Conservation (phyloP, 2,113 vertebrate species). For the Xyliphius kryptos region DNA sequence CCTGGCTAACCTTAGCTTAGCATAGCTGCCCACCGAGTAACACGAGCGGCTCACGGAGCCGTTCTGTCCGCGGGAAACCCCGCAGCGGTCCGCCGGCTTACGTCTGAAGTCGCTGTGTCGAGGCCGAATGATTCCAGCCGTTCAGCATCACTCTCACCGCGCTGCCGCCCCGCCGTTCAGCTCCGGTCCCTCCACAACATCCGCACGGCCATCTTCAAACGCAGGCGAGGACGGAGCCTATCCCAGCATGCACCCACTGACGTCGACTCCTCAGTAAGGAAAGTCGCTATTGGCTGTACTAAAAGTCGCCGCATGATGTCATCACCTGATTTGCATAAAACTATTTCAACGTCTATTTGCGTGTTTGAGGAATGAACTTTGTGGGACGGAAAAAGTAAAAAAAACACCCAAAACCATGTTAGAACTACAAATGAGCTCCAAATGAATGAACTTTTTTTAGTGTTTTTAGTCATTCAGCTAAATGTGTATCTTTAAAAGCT, state of each 20-base stretch:
- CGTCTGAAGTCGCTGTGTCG: slow-evolving; percentile 34
- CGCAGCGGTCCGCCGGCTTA: slow-evolving; percentile 28
- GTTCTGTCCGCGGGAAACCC: background rate
- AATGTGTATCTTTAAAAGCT: too few relatives aligned
- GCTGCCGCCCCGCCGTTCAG: slow-evolving; percentile 37
- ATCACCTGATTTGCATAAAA: too few relatives aligned
- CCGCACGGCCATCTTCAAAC: slow-evolving; percentile 69
- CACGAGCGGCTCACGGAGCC: slow-evolving; percentile 31
- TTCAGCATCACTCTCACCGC: slow-evolving; percentile 40
- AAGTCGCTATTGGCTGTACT: too few relatives aligned
- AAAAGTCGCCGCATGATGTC: too few relatives aligned
- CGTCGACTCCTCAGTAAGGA: too few relatives aligned
- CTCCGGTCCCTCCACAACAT: slow-evolving; percentile 54
- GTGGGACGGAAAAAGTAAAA: too few relatives aligned
- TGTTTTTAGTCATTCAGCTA: too few relatives aligned
- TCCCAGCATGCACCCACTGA: slow-evolving; percentile 68
- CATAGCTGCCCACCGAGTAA: background rate
- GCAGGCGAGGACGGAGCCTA: slow-evolving; percentile 36
- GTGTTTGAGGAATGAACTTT: too few relatives aligned
- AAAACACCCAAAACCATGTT: too few relatives aligned
- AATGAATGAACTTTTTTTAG: too few relatives aligned
- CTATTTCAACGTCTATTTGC: too few relatives aligned
- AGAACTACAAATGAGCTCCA: too few relatives aligned
- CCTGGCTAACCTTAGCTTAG: slow-evolving; percentile 3
- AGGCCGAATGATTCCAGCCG: slow-evolving; percentile 24